phyloP scores from a whole-genome alignment of 2,113 vertebrate genomes.

The Peromyscus leucopus region DNA sequence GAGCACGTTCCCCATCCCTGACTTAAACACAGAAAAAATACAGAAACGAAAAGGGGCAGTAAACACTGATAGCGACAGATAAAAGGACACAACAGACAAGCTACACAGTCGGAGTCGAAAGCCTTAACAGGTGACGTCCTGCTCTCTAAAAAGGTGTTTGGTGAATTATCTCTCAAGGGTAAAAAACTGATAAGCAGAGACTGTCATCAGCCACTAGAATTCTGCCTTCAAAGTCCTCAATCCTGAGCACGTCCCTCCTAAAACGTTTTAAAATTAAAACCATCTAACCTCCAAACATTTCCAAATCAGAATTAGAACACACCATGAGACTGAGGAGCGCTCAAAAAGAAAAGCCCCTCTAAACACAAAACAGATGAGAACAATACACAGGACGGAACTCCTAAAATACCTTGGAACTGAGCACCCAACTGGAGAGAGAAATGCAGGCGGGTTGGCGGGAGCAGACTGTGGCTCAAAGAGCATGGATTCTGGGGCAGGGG shows the following conservation, averaged over 20 bases:
- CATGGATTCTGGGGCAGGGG: neutral
- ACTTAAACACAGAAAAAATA: constrained; percentile 63
- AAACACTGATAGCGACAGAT: neutral
- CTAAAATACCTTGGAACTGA: neutral
- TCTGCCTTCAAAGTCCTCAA: neutral
- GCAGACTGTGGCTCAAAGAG: neutral
- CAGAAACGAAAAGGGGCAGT: neutral
- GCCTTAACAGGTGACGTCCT: neutral
- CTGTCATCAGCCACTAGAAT: neutral
- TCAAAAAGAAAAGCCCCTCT: neutral
- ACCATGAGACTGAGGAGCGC: neutral
- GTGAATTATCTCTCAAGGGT: neutral
- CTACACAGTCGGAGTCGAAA: neutral
- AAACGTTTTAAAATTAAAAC: neutral
- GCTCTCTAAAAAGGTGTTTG: neutral
- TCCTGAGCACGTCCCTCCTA: neutral
- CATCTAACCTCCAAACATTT: neutral
- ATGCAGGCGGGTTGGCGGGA: neutral
- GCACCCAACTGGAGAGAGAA: neutral
- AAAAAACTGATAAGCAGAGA: neutral
- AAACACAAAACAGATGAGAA: neutral
- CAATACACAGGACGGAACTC: neutral
- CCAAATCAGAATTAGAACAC: neutral
- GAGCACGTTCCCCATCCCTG: constrained; percentile 39
- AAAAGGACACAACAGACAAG: neutral